Evolutionary conservation across 2,797 vertebrate species (phyloP).

Genomic region (Lithobates sylvaticus): DNA sequence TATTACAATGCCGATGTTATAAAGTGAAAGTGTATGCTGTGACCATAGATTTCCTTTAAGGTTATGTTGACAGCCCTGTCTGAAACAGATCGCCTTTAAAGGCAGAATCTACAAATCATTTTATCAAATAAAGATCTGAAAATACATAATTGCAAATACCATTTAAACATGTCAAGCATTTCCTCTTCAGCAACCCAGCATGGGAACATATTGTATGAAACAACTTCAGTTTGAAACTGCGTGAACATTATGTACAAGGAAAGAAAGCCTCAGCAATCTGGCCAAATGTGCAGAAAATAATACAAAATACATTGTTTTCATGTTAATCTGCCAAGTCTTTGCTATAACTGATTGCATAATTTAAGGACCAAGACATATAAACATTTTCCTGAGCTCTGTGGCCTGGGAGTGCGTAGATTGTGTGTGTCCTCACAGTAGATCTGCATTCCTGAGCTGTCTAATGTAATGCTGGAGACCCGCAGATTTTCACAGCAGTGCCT

Average conservation of each 20-base stretch:
- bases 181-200: constrained; percentile 1
- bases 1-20: too few species aligned
- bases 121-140: not conserved
- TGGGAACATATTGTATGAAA: constrained; percentile 41
- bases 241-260: constrained; percentile 57
- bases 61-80: not conserved
- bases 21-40: too few species aligned
- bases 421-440: not conserved
- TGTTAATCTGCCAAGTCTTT: constrained; percentile 31
- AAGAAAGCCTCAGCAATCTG: constrained; percentile 47
- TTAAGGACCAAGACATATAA: constrained; percentile 44
- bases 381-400: constrained; percentile 18
- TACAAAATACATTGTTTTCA: constrained; percentile 46
- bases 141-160: not conserved
- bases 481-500: not conserved
- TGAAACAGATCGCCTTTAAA: not conserved
- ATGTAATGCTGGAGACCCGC: not conserved
- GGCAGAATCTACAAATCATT: not conserved
- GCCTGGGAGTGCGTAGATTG: not conserved
- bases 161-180: not conserved
- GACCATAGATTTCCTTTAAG: too few species aligned
- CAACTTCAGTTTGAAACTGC: constrained; percentile 32
- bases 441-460: not conserved
- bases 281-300: constrained; percentile 12
- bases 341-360: constrained; percentile 39